phyloP scores from a whole-genome alignment of 2,888 invertebrate genomes.

The Pteria penguin region DNA sequence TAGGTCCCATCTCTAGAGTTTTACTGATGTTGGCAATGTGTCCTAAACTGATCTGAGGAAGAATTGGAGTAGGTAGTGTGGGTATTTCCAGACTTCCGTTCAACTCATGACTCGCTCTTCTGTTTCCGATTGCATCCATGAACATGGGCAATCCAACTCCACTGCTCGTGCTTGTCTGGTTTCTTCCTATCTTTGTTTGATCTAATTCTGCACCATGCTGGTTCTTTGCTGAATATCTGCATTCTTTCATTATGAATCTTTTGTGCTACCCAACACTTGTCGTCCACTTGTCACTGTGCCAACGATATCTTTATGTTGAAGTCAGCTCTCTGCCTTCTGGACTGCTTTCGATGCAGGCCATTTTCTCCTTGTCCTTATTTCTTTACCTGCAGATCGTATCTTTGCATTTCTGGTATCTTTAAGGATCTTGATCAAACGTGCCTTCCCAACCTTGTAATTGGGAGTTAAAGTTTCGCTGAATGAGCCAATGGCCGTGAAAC shows the following conservation, averaged over 20 bases:
- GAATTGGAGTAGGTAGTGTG: too few species aligned
- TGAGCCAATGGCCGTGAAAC: constrained; percentile 16
- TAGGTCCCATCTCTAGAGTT: too few species aligned
- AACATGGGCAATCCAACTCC: too few species aligned
- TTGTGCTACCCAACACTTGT: constrained; percentile 18
- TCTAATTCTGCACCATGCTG: constrained; percentile 20
- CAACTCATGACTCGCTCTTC: constrained; percentile 24
- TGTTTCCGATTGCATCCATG: constrained; percentile 20
- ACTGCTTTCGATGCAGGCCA: constrained; percentile 30
- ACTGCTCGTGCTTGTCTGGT: constrained; percentile 15
- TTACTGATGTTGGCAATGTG: too few species aligned
- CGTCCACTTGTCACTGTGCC: constrained; percentile 23
- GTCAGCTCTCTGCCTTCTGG: constrained; percentile 14
- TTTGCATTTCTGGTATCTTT: constrained; percentile 27
- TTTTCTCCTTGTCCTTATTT: constrained; percentile 20
- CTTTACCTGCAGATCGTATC: constrained; percentile 10
- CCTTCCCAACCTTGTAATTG: constrained; percentile 21
- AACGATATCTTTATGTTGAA: constrained; percentile 32
- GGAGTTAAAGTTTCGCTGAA: constrained; percentile 20
- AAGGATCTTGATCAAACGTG: constrained; percentile 22
- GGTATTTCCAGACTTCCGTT: constrained; percentile 35
- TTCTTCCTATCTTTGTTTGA: constrained; percentile 19
- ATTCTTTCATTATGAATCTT: too few species aligned
- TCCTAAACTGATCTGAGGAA: too few species aligned
- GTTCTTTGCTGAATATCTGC: constrained; percentile 10